These are phyloP conservation scores for Ectemnius cavifrons DNA, from an alignment of 2,888 invertebrate genomes.

Conservation along the genomic window DNA sequence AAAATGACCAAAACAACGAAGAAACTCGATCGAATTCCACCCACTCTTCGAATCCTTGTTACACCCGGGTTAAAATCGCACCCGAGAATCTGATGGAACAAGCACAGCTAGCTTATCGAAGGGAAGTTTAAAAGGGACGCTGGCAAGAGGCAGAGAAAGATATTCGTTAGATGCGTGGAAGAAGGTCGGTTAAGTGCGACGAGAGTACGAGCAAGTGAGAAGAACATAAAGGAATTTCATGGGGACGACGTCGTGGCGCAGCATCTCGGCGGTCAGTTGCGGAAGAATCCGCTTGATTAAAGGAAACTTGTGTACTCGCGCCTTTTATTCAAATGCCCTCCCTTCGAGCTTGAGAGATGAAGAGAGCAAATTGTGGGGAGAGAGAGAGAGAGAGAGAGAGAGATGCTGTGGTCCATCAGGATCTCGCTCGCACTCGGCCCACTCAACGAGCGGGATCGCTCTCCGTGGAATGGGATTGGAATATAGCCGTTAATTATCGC, in stretches of 20 bases:
- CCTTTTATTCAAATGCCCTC: conserved; percentile 62
- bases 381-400: too few relatives aligned
- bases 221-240: conserved; percentile 49
- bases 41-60: too few relatives aligned
- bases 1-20: too few relatives aligned
- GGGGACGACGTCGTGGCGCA: conserved; percentile 37
- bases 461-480: conserved; percentile 59
- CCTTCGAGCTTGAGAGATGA: too few relatives aligned
- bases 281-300: conserved; percentile 63
- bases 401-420: not conserved
- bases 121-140: too few relatives aligned
- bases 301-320: conserved; percentile 66
- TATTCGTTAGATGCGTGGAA: not conserved
- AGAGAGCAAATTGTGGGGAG: not conserved
- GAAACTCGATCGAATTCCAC: too few relatives aligned
- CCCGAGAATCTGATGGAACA: too few relatives aligned
- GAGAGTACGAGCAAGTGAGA: not conserved
- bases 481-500: conserved; percentile 69
- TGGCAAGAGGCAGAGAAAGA: too few relatives aligned
- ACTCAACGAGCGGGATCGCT: conserved; percentile 39
- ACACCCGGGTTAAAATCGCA: too few relatives aligned
- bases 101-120: too few relatives aligned
- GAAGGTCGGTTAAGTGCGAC: too few relatives aligned
- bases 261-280: conserved; percentile 37
- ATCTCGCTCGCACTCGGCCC: not conserved